Base-by-base conservation (phyloP, 2,113 vertebrate species). In the Sminthopsis crassicaudata region DNA sequence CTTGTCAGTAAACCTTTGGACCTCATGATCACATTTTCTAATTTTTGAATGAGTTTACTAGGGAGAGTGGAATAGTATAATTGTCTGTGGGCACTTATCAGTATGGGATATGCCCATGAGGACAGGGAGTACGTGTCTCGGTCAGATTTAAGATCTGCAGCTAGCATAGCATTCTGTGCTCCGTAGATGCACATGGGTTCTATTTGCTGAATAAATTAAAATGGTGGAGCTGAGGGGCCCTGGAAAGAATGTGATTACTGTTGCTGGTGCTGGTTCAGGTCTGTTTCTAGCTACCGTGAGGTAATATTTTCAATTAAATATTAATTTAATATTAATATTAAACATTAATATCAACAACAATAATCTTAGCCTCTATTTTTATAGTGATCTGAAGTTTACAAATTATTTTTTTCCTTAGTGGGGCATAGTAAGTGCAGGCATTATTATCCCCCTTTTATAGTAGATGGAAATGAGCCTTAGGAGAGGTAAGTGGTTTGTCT, bases 231-330 rank as follows among this genome's bases (percentile, higher is more conserved):
- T 54, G 7, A 89, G 60, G 89, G 50, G 92, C 91, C 42, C 90
- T 2, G 67, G 27, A 36, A 36, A 76, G 92, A 89, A 53, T 93
- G 96, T 94, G 95, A 96, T 27, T 11, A 11, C 27, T 30, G 27
- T 27, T 36, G 94, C 0, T 30, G 97, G 91, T 90, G n/a, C 96
- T 96, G 90, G 96, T 96, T 96, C 92, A 93, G 93, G 51, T 53
- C 92, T 52, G 16, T 60, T 53, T 96, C 92, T 95, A 89, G 93
- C 57, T 95, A 36, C 94, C 94, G 27, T 95, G 95, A 96, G 95
- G 90, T 97, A 92, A 97, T 91, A 93, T 10, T 67, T 67, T 36
- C 57, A 67, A 11, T 36, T 7, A 50, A 50, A 50, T 50, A 50
- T 50, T 50, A 50, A 8, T 51, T 51, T 51, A 51, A 51, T 51